Evolutionary conservation across 2,113 vertebrate genomes (phyloP), one percentile per base, ranked within the genome.

Genomic region (Chamaea fasciata): DNA sequence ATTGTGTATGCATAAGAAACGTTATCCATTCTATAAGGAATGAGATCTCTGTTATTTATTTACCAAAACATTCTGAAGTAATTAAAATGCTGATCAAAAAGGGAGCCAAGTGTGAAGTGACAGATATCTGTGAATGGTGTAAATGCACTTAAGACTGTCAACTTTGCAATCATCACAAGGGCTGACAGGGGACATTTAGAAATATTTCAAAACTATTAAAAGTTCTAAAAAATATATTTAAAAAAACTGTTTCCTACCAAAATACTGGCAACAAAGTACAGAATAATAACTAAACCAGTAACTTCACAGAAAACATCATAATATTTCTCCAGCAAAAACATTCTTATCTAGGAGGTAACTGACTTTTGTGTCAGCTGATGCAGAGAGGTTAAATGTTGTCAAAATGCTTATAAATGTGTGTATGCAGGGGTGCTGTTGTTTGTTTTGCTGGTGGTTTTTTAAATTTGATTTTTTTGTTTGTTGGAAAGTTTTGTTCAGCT

Each of bases 391-490:
- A 86, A 65, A 53, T 44, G 24, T 14, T 14, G 33, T 35, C 24
- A 63, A 35, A 80, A 60, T 39, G 30, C 41, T 77, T 90, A 74
- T 13, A 82, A 81, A 63, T 50, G 3, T 17, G 35, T n/a, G 2
- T 11, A 17, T 24, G 20, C 23, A 13, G 6, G 5, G 15, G 17
- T 22, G 19, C 0, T 33, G 9, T 4, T 42, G 2, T 33, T 33
- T 62, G 18, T 28, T 69, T 69, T 33, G 7, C 17, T 69, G 49
- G 11, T 33, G 8, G 1, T 20, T 70, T n/a, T 37, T 28, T 7
- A 2, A 7, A 39, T 2, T 35, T 18, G 3, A n/a, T 11, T 52
- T 46, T 9, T 14, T 20, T 37, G 1, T 12, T 49, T 46, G 9
- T 22, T 87, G 17, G 15, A 77, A 88, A 44, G 20, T 55, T 77